Conservation (phyloP, 2,797 vertebrate genomes). For the Parotocinclus haroldoi region DNA sequence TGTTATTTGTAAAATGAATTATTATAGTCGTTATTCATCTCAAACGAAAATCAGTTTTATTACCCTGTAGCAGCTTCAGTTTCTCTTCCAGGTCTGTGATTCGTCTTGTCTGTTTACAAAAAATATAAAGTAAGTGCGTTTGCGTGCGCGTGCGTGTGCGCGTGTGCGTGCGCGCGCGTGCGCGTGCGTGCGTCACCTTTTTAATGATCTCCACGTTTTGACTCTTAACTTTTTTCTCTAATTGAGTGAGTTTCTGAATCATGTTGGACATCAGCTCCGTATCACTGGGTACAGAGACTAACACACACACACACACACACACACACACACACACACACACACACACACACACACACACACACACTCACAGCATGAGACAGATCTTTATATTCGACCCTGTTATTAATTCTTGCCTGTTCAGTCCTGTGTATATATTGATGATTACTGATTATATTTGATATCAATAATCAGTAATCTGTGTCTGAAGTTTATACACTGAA, state of each 20-base stretch:
- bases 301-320: conserved; percentile 19
- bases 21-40: too few relatives aligned
- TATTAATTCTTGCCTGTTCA: too few relatives aligned
- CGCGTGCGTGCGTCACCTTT: conserved; percentile 51
- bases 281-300: conserved; percentile 59
- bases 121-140: not conserved
- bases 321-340: conserved; percentile 14
- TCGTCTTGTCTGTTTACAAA: conserved; percentile 67
- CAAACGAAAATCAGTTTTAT: not conserved
- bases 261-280: conserved; percentile 69
- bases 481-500: too few relatives aligned
- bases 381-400: not conserved
- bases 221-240: conserved; percentile 71
- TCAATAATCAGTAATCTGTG: too few relatives aligned
- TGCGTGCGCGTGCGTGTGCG: not conserved
- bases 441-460: too few relatives aligned
- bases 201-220: conserved; percentile 71
- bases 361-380: conserved; percentile 1
- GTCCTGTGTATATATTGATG: too few relatives aligned
- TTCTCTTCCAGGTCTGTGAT: conserved; percentile 75
- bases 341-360: not conserved
- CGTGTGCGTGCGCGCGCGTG: not conserved
- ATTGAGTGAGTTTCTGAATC: conserved; percentile 66
- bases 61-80: conserved; percentile 68
- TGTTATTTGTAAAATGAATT: too few relatives aligned